Base-by-base conservation (phyloP, 2,888 invertebrate species). In the Caenorhabditis becei region DNA sequence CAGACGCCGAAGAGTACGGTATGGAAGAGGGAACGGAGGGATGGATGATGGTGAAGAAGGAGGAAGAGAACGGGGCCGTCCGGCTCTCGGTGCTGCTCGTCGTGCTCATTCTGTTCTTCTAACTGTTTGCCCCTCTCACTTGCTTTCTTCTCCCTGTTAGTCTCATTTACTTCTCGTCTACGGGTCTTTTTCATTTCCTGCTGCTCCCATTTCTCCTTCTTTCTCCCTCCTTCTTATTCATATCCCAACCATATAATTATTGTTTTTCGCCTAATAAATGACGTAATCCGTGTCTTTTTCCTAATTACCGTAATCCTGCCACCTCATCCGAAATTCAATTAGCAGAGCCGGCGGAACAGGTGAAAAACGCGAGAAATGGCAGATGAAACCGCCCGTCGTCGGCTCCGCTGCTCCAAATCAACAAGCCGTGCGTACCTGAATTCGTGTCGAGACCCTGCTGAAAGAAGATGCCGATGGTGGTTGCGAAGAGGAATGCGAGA, bases 401-500 rank as follows among this genome's bases (percentile, higher is more conserved):
- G 37, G 18, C 32, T 4, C 4, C 5, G 32, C 32, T 32, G 32
- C 32, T 32, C 5, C 32, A 32, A 32, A 32, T 10, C 5, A 32
- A 32, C 5, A 7, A 32, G 32, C 10, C 32, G 32, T 32, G 41
- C 41, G 3, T 3, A 2, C 41, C 10, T 10, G n/a, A 18, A 10
- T 58, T 32, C 18, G 32, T 53, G 37, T 18, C 70, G 14, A 51
- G 62, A 28, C 41, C 3, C n/a, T 2, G 24, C 16, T 5, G 5
- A 37, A 18, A 35, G 44, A 63, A 79, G 24, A 80, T 81, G 74
- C 82, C 83, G 8, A 77, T 80, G 54, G 81, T 87, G 10, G 90
- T 91, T 59, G 90, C 90, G 41, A 90, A 89, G 65, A 77, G 91
- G n/a, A 91, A 91, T 69, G 91, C 90, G 2, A 77, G 91, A 14